Conservation (phyloP, 2,888 invertebrate genomes). For the Sericinus montela region DNA sequence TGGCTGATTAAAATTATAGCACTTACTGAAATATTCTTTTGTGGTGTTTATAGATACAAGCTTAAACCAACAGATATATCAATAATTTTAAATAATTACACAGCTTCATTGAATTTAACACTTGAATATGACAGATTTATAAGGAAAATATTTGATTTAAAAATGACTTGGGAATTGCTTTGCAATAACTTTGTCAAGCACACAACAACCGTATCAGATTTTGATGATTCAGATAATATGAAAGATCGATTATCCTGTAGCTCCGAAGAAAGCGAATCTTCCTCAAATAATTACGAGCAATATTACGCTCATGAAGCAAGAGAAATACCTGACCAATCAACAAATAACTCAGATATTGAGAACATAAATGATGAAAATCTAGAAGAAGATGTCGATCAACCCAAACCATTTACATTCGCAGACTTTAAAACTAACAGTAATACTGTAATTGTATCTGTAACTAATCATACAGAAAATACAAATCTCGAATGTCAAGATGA, state of each 20-base stretch:
- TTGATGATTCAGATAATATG: slow-evolving; percentile 50
- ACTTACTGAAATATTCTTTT: slow-evolving; percentile 90
- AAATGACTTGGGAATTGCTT: slow-evolving; percentile 81
- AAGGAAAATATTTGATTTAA: slow-evolving; percentile 80
- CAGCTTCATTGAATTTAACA: slow-evolving; percentile 73
- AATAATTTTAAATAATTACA: slow-evolving; percentile 80
- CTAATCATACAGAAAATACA: slow-evolving; percentile 21
- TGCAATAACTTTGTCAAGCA: slow-evolving; percentile 78
- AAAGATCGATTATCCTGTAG: slow-evolving; percentile 61
- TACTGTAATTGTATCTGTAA: slow-evolving; percentile 33
- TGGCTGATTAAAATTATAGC: slow-evolving; percentile 94
- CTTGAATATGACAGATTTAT: slow-evolving; percentile 79
- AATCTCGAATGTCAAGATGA: slow-evolving; percentile 19
- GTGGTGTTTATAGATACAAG: slow-evolving; percentile 82
- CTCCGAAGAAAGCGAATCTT: slow-evolving; percentile 60
- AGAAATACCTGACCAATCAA: slow-evolving; percentile 24
- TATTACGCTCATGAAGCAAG: slow-evolving; percentile 44
- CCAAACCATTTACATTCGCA: slow-evolving; percentile 76
- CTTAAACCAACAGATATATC: slow-evolving; percentile 81
- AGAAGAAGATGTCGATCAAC: slow-evolving; percentile 36
- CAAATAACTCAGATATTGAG: slow-evolving; percentile 21
- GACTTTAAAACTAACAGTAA: slow-evolving; percentile 73
- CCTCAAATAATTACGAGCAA: slow-evolving; percentile 59
- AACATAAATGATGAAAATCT: slow-evolving; percentile 4
- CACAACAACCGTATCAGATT: slow-evolving; percentile 57